Conservation (phyloP, 2,888 invertebrate genomes). For the Drosophila mettleri region DNA sequence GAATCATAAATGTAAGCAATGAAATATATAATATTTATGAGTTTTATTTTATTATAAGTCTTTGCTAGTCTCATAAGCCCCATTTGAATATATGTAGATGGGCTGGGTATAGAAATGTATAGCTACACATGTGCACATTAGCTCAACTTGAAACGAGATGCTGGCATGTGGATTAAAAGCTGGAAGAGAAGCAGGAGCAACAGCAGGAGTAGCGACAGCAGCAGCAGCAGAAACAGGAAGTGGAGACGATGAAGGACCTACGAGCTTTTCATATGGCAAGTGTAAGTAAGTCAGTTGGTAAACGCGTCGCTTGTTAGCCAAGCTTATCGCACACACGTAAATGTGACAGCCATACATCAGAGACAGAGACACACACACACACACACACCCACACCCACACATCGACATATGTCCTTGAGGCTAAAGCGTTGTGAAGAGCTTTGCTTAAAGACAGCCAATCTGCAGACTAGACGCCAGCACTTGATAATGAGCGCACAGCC, state of each 20-base stretch:
- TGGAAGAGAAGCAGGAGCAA: background rate
- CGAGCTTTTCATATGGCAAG: conserved; percentile 36
- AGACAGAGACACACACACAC: conserved; percentile 21
- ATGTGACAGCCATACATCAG: conserved; percentile 75
- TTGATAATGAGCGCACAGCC: conserved; percentile 60
- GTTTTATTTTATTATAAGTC: too few relatives aligned
- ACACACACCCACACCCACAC: background rate
- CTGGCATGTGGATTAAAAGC: conserved; percentile 2
- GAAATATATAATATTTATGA: background rate
- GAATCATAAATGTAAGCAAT: background rate
- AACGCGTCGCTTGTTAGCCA: conserved; percentile 68
- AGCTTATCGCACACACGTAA: conserved; percentile 68
- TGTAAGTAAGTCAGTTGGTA: conserved; percentile 56
- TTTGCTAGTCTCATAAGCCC: background rate
- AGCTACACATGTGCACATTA: conserved; percentile 38
- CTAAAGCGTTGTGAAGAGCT: conserved; percentile 23
- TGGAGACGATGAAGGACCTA: background rate
- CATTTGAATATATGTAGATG: too few relatives aligned
- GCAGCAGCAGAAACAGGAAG: conserved; percentile 5
- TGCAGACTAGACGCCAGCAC: conserved; percentile 52
- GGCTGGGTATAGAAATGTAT: conserved; percentile 19
- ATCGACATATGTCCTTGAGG: background rate
- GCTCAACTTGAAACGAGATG: conserved; percentile 30
- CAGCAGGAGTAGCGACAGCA: background rate
- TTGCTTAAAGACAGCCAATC: conserved; percentile 40